Conservation (phyloP, 2,113 vertebrate species). For the Thamnophis sirtalis region DNA sequence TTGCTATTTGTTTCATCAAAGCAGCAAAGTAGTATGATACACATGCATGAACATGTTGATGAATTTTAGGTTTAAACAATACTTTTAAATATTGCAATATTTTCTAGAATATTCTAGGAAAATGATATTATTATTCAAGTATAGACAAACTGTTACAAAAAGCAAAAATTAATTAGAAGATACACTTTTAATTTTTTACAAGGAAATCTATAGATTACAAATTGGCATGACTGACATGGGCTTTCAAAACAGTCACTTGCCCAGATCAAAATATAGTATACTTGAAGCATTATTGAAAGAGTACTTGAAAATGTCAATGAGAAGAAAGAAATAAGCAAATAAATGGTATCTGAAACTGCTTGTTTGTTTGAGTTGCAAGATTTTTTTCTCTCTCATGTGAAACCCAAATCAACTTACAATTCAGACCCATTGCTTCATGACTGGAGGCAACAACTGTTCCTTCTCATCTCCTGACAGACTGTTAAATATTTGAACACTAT, state of each 20-base stretch:
- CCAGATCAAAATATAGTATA: not conserved
- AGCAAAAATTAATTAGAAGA: not conserved
- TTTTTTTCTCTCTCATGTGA: not conserved
- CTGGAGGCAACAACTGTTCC: slow-evolving; percentile 6
- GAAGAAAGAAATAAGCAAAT: not conserved
- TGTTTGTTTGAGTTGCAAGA: slow-evolving; percentile 1
- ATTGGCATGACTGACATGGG: not conserved
- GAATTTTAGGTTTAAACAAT: not conserved
- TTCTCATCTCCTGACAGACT: not conserved
- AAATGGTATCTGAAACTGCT: not conserved
- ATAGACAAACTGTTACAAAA: not conserved
- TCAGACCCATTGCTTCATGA: not conserved
- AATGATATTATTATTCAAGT: not conserved
- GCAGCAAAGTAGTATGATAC: not conserved
- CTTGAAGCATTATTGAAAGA: slow-evolving; percentile 1
- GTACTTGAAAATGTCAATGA: not conserved
- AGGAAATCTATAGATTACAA: not conserved
- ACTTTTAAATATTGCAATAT: not conserved
- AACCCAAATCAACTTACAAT: not conserved
- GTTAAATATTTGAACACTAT: not conserved
- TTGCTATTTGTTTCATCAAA: not conserved
- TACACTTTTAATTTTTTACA: not conserved
- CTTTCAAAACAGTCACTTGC: not conserved
- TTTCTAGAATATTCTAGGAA: not conserved
- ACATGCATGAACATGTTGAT: not conserved